Evolutionary conservation across 2,113 vertebrate genomes (phyloP), one percentile per base, ranked within the genome.

Genomic region (Sclerurus mexicanus): DNA sequence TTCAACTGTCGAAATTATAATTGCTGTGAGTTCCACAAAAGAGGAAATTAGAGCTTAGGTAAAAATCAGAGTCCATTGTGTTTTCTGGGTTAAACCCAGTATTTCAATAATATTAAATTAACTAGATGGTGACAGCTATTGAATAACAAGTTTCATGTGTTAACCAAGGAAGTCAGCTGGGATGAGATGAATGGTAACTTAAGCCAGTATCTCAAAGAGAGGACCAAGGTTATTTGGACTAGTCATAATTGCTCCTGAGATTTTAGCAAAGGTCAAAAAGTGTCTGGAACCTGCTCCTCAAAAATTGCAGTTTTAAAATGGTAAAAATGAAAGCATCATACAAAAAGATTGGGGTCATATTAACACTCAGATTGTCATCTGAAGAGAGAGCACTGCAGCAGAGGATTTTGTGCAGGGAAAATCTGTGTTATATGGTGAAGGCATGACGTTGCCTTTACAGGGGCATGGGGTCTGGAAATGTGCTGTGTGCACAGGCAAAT

Each of bases 21-120:
- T 95, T 95, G 58, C 86, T 95, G 64, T 96, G 93, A 96, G 76
- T 96, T 96, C 52, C 66, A 96, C 97, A 96, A 96, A 96, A 97
- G 74, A 90, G 83, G 91, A 93, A 91, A 82, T 67, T 47, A 90
- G 56, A 74, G 76, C 97, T 86, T 95, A 96, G 89, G 89, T 96
- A 94, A 96, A 98, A 93, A 89, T 77, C 68, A 7, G 92, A 97
- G 86, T 91, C 68, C 39, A 66, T 91, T 24, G 50, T 91, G 75
- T 95, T 97, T 97, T 96, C 96, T 93, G 91, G 81, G 89, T 63
- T 78, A 56, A 96, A 93, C 76, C 4, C 58, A 96, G 31, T 53
- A 91, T 95, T 97, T 96, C 76, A 86, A 64, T 94, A 87, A 40
- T 80, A 33, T n/a, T 73, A 27, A 66, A 39, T 92, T 93, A 97